phyloP scores from a whole-genome alignment of 2,888 invertebrate species.

The Stenodera caucasica region DNA sequence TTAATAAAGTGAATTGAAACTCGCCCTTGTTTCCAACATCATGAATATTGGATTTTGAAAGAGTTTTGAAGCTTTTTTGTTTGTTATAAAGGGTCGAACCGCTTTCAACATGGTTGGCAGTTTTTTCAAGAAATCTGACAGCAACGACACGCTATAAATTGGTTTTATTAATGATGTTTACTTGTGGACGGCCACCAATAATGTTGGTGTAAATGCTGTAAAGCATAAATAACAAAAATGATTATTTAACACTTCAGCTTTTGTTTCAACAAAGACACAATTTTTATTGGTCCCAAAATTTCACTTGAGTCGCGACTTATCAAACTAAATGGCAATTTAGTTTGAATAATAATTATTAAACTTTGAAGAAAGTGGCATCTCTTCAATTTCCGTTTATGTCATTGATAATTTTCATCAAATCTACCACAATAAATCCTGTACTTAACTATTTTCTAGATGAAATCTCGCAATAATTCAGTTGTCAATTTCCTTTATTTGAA shows the following conservation, averaged over 20 bases:
- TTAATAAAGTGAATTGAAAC: constrained; percentile 37
- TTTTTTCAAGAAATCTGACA: constrained; percentile 47
- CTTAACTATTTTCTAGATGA: not conserved
- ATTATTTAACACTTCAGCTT: not conserved
- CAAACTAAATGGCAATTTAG: not conserved
- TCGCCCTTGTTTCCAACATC: constrained; percentile 40
- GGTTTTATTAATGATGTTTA: constrained; percentile 56
- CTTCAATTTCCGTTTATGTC: not conserved
- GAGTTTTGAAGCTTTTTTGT: constrained; percentile 32
- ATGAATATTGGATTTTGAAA: constrained; percentile 52
- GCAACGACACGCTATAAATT: constrained; percentile 50
- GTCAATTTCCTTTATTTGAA: constrained; percentile 11
- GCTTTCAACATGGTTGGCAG: constrained; percentile 7
- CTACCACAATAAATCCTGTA: not conserved
- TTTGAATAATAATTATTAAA: not conserved
- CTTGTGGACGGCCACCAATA: constrained; percentile 26
- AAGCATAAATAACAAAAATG: not conserved
- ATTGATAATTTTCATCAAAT: not conserved
- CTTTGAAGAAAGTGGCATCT: not conserved
- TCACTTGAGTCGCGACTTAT: not conserved
- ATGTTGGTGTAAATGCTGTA: not conserved
- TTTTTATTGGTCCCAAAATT: not conserved
- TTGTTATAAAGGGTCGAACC: not conserved
- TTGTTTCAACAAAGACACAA: not conserved
- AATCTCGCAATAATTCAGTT: constrained; percentile 10